Evolutionary conservation across 2,888 invertebrate species (phyloP).

Genomic region (Platycheirus albimanus): DNA sequence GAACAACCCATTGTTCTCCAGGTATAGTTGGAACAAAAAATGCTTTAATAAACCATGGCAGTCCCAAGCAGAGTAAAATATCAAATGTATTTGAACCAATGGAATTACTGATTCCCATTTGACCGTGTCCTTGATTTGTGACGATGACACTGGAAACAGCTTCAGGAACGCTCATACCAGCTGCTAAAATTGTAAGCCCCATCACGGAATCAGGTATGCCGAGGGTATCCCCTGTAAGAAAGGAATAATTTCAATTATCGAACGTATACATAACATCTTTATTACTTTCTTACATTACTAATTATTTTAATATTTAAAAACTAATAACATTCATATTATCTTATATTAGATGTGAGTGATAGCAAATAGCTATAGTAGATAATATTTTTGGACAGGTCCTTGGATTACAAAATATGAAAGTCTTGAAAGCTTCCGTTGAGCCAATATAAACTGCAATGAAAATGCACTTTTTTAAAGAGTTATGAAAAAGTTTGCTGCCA

Average conservation of each 20-base stretch:
- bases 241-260: conserved; percentile 4
- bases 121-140: conserved; percentile 88
- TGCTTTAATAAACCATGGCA: conserved; percentile 90
- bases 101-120: conserved; percentile 88
- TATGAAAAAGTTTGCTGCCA: too few relatives aligned
- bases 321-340: too few relatives aligned
- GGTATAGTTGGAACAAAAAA: conserved; percentile 85
- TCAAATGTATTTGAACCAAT: conserved; percentile 93
- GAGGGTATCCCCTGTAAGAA: conserved; percentile 89
- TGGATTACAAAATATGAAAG: too few relatives aligned
- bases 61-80: conserved; percentile 89
- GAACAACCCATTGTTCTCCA: conserved; percentile 85
- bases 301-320: not conserved
- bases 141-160: conserved; percentile 93
- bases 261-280: too few relatives aligned
- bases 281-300: too few relatives aligned
- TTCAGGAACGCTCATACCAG: conserved; percentile 93
- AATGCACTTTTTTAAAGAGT: too few relatives aligned
- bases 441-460: too few relatives aligned
- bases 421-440: too few relatives aligned
- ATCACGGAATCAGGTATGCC: conserved; percentile 97
- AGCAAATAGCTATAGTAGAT: too few relatives aligned
- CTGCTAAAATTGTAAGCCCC: conserved; percentile 92
- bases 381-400: too few relatives aligned
- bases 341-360: too few relatives aligned